phyloP scores from a whole-genome alignment of 2,888 invertebrate genomes.

The Xestia sexstrigata region DNA sequence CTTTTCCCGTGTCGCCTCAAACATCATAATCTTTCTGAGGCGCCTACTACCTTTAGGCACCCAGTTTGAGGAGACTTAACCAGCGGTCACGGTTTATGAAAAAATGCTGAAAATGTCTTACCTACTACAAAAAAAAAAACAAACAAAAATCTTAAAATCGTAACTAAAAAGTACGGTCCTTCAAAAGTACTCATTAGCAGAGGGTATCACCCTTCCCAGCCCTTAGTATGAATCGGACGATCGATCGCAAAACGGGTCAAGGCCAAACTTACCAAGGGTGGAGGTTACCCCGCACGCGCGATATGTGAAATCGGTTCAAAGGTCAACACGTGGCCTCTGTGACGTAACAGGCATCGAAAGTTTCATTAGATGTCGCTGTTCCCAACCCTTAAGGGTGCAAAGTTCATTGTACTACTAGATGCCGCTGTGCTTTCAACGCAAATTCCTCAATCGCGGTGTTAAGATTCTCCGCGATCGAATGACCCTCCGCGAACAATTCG shows the following conservation, averaged over 20 bases:
- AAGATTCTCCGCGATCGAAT: conserved; percentile 18
- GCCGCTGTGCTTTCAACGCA: conserved; percentile 36
- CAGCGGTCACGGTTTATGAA: neutral
- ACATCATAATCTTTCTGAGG: neutral
- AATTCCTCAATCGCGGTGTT: conserved; percentile 29
- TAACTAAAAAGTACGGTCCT: conserved; percentile 2
- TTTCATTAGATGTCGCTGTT: conserved; percentile 19
- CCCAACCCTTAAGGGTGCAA: neutral
- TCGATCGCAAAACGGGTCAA: conserved; percentile 25
- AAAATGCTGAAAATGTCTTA: too few relatives aligned
- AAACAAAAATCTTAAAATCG: too few relatives aligned
- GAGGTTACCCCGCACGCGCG: conserved; percentile 1
- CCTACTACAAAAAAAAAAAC: too few relatives aligned
- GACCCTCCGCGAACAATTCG: conserved; percentile 23
- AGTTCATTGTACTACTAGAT: conserved; percentile 42
- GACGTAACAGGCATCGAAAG: neutral
- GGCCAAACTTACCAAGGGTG: conserved; percentile 6
- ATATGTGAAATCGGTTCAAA: conserved; percentile 3
- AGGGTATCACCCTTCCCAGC: neutral
- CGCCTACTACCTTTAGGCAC: neutral
- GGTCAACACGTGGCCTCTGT: conserved; percentile 11
- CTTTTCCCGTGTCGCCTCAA: neutral
- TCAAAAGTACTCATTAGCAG: neutral
- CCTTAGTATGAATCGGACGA: neutral
- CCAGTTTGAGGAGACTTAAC: neutral